A percentile compares a stretch with the other conserved stretches of the same genome.
Evolutionary conservation across 2,888 invertebrate genomes (phyloP).

Genomic region (Aradus depressus): DNA sequence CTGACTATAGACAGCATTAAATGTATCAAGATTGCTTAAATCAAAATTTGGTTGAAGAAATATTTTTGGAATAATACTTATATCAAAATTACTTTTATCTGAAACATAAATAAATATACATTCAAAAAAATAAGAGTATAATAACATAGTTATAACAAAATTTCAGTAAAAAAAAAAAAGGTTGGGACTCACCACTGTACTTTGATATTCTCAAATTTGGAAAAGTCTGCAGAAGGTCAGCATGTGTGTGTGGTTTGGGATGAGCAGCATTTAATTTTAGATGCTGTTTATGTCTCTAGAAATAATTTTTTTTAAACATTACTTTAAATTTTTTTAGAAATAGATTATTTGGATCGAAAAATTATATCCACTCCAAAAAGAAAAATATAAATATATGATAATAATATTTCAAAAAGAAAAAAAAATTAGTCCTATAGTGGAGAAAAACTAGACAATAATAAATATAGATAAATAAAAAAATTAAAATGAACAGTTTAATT

Average conservation of each 20-base stretch:
- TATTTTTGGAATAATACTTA: slow-evolving; percentile 68
- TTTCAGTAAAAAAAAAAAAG: not conserved
- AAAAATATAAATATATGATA: slow-evolving; percentile 4
- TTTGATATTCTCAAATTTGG: slow-evolving; percentile 39
- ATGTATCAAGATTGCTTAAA: slow-evolving; percentile 67
- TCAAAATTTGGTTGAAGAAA: slow-evolving; percentile 71
- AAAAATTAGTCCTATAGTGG: too few species aligned
- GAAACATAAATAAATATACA: slow-evolving; percentile 31
- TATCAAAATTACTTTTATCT: slow-evolving; percentile 41
- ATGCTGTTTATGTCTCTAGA: slow-evolving; percentile 42
- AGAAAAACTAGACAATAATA: too few species aligned
- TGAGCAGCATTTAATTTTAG: slow-evolving; percentile 37
- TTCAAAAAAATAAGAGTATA: too few species aligned
- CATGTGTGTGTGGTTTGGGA: slow-evolving; percentile 36
- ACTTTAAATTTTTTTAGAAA: too few species aligned
- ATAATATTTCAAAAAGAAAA: too few species aligned
- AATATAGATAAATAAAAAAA: too few species aligned
- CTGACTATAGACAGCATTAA: slow-evolving; percentile 73
- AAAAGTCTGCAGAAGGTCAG: slow-evolving; percentile 38
- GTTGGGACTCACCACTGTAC: slow-evolving; percentile 36
- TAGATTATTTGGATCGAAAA: too few species aligned
- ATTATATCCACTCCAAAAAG: slow-evolving; percentile 22
- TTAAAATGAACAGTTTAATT: too few species aligned
- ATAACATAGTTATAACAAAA: too few species aligned
- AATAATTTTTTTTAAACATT: too few species aligned